A percentile compares a stretch with the other conserved stretches of the same genome.
Evolutionary conservation across 2,888 invertebrate species (phyloP).

Genomic region (Neoitamus cyanurus): DNA sequence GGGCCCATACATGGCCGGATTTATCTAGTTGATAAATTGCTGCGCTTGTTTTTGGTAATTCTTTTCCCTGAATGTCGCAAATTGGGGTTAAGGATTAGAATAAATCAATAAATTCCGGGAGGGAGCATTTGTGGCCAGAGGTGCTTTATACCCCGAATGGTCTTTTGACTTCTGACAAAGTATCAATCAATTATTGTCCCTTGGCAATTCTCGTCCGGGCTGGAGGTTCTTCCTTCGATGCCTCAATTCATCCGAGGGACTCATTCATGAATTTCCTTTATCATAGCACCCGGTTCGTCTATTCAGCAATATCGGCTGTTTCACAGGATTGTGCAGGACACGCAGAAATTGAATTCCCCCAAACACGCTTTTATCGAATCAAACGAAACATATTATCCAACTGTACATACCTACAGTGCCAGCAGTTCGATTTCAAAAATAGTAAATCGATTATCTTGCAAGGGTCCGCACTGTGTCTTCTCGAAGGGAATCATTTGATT

Average conservation of each 20-base stretch:
- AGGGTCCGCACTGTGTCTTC: not conserved
- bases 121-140: not conserved
- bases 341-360: not conserved
- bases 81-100: constrained; percentile 2
- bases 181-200: not conserved
- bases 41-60: constrained; percentile 14
- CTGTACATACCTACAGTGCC: not conserved
- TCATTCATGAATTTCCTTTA: not conserved
- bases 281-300: not conserved
- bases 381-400: not conserved
- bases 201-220: not conserved
- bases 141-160: not conserved
- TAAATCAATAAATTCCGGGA: not conserved
- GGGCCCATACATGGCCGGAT: not conserved
- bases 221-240: not conserved
- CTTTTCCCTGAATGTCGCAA: not conserved
- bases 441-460: not conserved
- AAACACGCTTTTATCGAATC: not conserved
- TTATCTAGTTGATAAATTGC: constrained; percentile 26
- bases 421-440: not conserved
- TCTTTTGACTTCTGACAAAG: not conserved
- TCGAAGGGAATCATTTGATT: not conserved
- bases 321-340: not conserved
- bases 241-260: not conserved
- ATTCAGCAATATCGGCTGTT: not conserved